Conservation (phyloP, 2,888 invertebrate species). For the Gymnosoma rotundatum region DNA sequence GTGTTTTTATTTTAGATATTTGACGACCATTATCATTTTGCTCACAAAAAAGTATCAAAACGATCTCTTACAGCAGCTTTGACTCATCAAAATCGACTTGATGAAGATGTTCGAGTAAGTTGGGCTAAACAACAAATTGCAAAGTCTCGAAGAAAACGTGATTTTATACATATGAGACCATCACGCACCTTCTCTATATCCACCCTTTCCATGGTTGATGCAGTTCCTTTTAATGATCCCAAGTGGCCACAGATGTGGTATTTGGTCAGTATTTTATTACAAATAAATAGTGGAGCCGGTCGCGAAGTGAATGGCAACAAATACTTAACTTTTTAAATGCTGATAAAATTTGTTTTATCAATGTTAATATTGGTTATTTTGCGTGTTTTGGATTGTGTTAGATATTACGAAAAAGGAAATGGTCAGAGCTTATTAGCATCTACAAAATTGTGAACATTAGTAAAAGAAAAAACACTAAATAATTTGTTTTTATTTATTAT, state of each 20-base stretch:
- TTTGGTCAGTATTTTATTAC: slow-evolving; percentile 87
- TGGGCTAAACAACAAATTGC: slow-evolving; percentile 93
- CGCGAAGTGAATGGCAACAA: too few species aligned
- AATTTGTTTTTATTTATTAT: too few species aligned
- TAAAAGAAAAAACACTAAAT: too few species aligned
- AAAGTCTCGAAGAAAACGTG: slow-evolving; percentile 91
- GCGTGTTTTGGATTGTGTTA: too few species aligned
- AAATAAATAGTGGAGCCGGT: not conserved
- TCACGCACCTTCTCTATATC: slow-evolving; percentile 78
- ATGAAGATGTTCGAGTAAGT: slow-evolving; percentile 89
- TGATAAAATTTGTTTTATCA: too few species aligned
- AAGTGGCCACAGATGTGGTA: slow-evolving; percentile 99
- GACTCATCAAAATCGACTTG: slow-evolving; percentile 87
- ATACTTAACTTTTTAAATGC: too few species aligned
- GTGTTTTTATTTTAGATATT: slow-evolving; percentile 88
- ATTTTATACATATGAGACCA: slow-evolving; percentile 85
- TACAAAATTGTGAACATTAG: too few species aligned
- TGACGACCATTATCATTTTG: slow-evolving; percentile 92
- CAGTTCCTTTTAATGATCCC: slow-evolving; percentile 89
- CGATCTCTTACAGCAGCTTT: slow-evolving; percentile 88
- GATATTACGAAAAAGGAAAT: too few species aligned
- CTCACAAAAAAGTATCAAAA: slow-evolving; percentile 90
- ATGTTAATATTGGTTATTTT: too few species aligned
- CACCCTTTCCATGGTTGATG: slow-evolving; percentile 76
- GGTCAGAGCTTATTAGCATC: too few species aligned